These are phyloP conservation scores for Alaudala cheleensis DNA, from an alignment of 2,113 vertebrate genomes.

Conservation along the genomic window DNA sequence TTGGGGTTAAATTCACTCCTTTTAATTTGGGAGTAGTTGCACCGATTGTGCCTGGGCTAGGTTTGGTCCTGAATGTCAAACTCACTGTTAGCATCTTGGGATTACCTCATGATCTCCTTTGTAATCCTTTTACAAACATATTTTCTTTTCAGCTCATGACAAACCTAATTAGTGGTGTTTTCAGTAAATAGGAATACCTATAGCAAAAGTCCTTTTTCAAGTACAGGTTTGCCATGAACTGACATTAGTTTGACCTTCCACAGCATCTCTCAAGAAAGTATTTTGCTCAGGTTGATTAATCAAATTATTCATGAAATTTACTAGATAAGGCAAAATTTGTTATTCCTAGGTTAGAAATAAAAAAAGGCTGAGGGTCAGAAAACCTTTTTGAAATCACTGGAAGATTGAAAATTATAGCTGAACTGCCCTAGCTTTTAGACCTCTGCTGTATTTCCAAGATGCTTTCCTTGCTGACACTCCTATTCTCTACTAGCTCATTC, in stretches of 20 bases:
- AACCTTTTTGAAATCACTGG: neutral
- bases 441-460: neutral
- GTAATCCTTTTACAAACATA: constrained; percentile 60
- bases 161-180: constrained; percentile 51
- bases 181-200: constrained; percentile 27
- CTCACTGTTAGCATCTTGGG: constrained; percentile 28
- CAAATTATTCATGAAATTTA: neutral
- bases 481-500: neutral
- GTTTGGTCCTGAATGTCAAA: constrained; percentile 36
- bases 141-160: constrained; percentile 56
- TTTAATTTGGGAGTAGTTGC: neutral
- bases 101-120: constrained; percentile 52
- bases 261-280: neutral
- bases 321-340: neutral
- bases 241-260: neutral
- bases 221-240: constrained; percentile 6
- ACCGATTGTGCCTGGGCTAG: neutral
- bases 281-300: neutral
- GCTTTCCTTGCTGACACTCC: neutral
- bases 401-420: neutral
- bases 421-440: neutral
- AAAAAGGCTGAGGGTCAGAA: neutral
- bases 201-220: constrained; percentile 31
- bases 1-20: neutral
- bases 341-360: neutral